phyloP scores from a whole-genome alignment of 2,797 vertebrate species.

The Psittacula echo region DNA sequence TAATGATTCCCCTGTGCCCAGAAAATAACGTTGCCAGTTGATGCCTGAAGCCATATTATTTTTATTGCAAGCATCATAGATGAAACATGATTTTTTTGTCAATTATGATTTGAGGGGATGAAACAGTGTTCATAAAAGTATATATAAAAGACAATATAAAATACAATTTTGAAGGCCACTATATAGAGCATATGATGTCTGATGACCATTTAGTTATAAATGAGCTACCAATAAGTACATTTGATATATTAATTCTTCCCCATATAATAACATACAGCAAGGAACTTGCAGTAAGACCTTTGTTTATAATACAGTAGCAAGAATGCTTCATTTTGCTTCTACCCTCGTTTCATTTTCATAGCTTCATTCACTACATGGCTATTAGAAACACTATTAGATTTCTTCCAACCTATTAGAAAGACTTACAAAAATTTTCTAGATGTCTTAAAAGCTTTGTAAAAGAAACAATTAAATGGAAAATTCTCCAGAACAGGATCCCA shows the following conservation, averaged over 20 bases:
- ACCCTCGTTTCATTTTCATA: conserved; percentile 34
- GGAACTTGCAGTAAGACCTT: neutral
- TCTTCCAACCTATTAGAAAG: conserved; percentile 21
- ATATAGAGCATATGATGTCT: neutral
- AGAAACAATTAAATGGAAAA: conserved; percentile 48
- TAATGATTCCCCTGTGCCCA: neutral
- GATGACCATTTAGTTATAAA: conserved; percentile 5
- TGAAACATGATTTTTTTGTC: neutral
- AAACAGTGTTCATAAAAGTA: conserved; percentile 3
- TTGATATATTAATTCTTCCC: conserved; percentile 6
- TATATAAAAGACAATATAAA: neutral
- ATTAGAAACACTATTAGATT: conserved; percentile 40
- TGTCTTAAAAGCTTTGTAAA: conserved; percentile 14
- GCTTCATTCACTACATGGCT: neutral
- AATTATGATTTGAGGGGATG: neutral
- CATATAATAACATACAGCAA: neutral
- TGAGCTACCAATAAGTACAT: neutral
- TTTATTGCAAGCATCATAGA: conserved; percentile 26
- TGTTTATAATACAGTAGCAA: neutral
- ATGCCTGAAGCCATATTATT: conserved; percentile 17
- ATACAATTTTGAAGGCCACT: neutral
- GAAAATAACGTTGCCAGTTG: conserved; percentile 17
- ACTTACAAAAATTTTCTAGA: neutral
- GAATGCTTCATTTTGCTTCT: conserved; percentile 17
- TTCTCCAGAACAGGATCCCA: conserved; percentile 16